Evolutionary conservation across 2,888 invertebrate species (phyloP).

Genomic region (Lydus trimaculatus): DNA sequence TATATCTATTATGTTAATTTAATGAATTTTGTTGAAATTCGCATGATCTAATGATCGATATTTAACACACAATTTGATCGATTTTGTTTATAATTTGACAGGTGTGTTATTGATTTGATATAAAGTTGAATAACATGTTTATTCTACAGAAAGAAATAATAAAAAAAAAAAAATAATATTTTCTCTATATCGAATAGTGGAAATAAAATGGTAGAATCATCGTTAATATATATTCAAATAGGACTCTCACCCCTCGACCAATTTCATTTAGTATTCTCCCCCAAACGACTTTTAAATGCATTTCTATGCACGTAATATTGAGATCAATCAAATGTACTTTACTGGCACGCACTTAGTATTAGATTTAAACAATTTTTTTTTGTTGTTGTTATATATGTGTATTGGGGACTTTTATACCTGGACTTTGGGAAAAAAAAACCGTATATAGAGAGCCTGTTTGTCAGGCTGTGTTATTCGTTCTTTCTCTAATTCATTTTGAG

Average conservation of each 20-base stretch:
- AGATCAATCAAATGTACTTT: constrained; percentile 54
- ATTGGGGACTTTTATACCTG: constrained; percentile 1
- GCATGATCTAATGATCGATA: background rate
- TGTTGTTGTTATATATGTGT: background rate
- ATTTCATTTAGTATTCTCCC: background rate
- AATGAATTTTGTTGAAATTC: background rate
- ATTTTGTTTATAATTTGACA: constrained; percentile 29
- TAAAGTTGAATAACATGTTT: background rate
- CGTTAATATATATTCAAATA: constrained; percentile 59
- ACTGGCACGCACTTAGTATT: constrained; percentile 29
- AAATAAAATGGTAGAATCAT: constrained; percentile 49
- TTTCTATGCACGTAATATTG: constrained; percentile 54
- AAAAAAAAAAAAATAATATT: too few relatives aligned
- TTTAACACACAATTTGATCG: constrained; percentile 27
- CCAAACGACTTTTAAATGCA: constrained; percentile 39
- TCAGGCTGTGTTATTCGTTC: background rate
- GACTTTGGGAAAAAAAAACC: too few relatives aligned
- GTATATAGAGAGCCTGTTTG: background rate
- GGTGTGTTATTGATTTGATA: constrained; percentile 12
- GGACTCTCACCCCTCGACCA: constrained; percentile 34
- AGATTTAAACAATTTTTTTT: background rate
- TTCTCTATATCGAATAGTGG: background rate
- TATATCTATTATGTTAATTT: constrained; percentile 6
- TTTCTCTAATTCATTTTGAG: constrained; percentile 2
- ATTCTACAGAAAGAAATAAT: too few relatives aligned